phyloP scores from a whole-genome alignment of 2,888 invertebrate genomes.

The Drosophila mulleri region DNA sequence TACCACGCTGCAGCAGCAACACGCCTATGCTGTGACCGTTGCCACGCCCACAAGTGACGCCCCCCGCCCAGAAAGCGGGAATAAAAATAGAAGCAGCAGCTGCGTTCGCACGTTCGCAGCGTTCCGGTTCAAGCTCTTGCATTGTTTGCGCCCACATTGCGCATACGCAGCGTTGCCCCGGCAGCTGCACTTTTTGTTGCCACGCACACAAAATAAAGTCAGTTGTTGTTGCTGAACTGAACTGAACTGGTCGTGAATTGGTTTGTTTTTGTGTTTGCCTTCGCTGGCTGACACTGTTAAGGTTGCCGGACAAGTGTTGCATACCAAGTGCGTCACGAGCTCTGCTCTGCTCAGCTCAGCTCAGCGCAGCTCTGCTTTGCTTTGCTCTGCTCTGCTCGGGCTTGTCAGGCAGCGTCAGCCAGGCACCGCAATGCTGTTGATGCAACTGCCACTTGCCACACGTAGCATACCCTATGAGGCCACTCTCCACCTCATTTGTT shows the following conservation, averaged over 20 bases:
- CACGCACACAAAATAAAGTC: conserved; percentile 11
- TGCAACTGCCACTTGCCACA: conserved; percentile 60
- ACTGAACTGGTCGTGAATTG: conserved; percentile 19
- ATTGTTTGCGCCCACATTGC: conserved; percentile 29
- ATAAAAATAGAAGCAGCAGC: background rate
- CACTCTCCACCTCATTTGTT: background rate
- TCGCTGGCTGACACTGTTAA: conserved; percentile 59
- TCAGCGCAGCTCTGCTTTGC: background rate
- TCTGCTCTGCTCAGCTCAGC: conserved; percentile 3
- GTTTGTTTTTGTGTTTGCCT: conserved; percentile 44
- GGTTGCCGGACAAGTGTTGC: conserved; percentile 68
- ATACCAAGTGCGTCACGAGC: conserved; percentile 62
- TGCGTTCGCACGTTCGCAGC: conserved; percentile 1
- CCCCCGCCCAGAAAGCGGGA: background rate
- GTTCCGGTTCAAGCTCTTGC: conserved; percentile 1
- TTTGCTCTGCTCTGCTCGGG: conserved; percentile 1
- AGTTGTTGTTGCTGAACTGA: conserved; percentile 4
- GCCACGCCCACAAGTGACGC: conserved; percentile 12
- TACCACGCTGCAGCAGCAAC: conserved; percentile 24
- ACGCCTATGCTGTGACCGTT: conserved; percentile 18
- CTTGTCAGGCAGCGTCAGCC: conserved; percentile 5
- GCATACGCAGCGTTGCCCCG: conserved; percentile 55
- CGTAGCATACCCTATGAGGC: conserved; percentile 50
- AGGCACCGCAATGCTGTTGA: conserved; percentile 49
- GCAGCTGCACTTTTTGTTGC: conserved; percentile 36